Evolutionary conservation across 1,140 invertebrate genomes (phyloP), one percentile per base, ranked within the genome.

Genomic region (Drosophila kurseongensis): DNA sequence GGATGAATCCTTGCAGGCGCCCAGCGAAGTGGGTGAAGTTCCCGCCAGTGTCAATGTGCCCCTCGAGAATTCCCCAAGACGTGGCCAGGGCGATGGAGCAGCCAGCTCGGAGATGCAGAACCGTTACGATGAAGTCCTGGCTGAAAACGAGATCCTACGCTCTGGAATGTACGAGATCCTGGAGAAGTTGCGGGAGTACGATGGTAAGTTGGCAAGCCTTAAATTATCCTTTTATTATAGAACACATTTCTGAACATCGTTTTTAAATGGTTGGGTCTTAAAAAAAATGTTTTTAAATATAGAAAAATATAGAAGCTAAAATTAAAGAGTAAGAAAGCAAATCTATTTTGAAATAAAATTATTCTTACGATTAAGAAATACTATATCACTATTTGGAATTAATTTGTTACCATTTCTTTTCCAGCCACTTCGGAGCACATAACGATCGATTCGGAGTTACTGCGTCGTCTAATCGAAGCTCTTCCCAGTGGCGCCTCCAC

Each of bases 131-230:
- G 91, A 93, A 58, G 90, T 95, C 4, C 91, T 95, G 4, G 93
- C 94, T 48, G 95, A 95, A 82, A 95, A 95, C 78, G 94, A 95
- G 69, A 94, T 94, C 1, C 84, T 95, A 3, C 92, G 95, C 32
- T 93, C 93, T 58, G 95, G 95, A 44, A 93, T 95, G 93, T 93
- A 95, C 73, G 95, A 95, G 80, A 95, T 95, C 47, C 78, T 95
- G 60, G 94, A 95, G 60, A 94, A 94, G 82, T 92, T 95, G 61
- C 91, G 93, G n/a, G 93, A 93, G 74, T 94, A 95, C 89, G 93
- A 94, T 91, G 94, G 94, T 95, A 78, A 61, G 75, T 73, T 55
- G 0, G 0, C 3, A 12, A 12, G 13, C 6, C 14, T 44, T 44
- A 10, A 18, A 16, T 3, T 42, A 42, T 16, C 0, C 4, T 9